phyloP scores from a whole-genome alignment of 1,140 invertebrate species.

The Hypsibius dujardini region DNA sequence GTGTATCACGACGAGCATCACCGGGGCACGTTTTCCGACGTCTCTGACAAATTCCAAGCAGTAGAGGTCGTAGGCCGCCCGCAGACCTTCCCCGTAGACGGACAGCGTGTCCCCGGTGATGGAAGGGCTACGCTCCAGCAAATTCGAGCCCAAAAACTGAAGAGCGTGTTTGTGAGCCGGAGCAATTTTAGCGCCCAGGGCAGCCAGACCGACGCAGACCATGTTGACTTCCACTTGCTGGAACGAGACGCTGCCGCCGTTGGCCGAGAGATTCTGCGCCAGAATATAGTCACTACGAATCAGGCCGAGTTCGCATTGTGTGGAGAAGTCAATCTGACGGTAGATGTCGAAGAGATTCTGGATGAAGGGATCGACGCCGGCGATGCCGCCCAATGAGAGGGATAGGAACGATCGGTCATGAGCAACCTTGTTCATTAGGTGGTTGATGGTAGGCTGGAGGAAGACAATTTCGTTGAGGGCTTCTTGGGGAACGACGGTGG shows the following conservation, averaged over 20 bases:
- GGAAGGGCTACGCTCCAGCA: background rate
- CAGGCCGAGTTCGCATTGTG: background rate
- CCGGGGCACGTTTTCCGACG: background rate
- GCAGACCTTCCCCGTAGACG: background rate
- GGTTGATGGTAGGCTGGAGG: no score
- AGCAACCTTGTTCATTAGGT: no score
- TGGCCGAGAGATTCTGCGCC: background rate
- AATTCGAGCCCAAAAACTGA: background rate
- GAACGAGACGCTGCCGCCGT: background rate
- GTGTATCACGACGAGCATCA: background rate
- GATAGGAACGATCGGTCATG: no score
- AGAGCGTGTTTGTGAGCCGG: background rate
- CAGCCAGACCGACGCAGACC: background rate
- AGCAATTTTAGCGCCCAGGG: background rate
- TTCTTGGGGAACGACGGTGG: no score
- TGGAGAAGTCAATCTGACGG: background rate
- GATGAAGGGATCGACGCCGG: no score
- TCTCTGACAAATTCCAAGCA: background rate
- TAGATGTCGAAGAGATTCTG: no score
- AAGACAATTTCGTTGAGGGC: no score
- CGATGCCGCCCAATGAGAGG: no score
- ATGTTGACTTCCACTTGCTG: slow-evolving; percentile 1
- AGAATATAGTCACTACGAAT: slow-evolving; percentile 6
- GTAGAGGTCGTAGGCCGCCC: background rate
- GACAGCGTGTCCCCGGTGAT: background rate